Evolutionary conservation across 2,797 vertebrate species (phyloP), one percentile per base, ranked within the genome.

Genomic region (Alfaro cultratus): DNA sequence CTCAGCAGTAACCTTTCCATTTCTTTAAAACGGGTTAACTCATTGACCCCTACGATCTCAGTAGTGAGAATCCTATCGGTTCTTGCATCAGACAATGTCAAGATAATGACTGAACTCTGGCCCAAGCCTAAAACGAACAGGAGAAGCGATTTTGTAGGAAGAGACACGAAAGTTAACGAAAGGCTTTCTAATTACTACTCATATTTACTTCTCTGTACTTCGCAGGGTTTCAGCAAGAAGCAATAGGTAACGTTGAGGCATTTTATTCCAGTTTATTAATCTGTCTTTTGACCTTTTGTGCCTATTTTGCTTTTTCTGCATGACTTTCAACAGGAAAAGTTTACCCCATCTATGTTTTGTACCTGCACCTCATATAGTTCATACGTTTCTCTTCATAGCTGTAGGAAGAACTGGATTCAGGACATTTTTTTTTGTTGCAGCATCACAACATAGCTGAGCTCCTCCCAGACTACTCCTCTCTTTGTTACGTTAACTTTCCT

Each of bases 31-130:
- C 60, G 2, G 49, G 79, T n/a, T 13, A 80, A 87, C 89, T 77
- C 86, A 75, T 86, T 89, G 91, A 93, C 91, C 89, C 74, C 23
- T 43, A 45, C 75, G 76, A 82, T 75, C 83, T 84, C 76, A 74
- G 81, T 85, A 74, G 83, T 73, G 26, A 79, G 82, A 85, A 89
- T 88, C 88, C 90, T 88, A 93, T 88, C 81, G 21, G 71, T 80
- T 85, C 86, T 88, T 85, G 81, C 80, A 86, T 91, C 90, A 92
- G 88, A 91, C 92, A 90, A 92, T 91, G 89, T 92, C 87, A 91
- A 88, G 89, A 89, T 88, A 90, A 92, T 89, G 89, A 88, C 83
- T 91, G 93, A 84, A 91, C 92, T 87, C 81, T 91, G 89, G 84
- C 87, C 90, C 53, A 1, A 23, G 80, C 62, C 82, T 84, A 85